Conservation (phyloP, 2,888 invertebrate genomes). For the Himalopsyche japonica region DNA sequence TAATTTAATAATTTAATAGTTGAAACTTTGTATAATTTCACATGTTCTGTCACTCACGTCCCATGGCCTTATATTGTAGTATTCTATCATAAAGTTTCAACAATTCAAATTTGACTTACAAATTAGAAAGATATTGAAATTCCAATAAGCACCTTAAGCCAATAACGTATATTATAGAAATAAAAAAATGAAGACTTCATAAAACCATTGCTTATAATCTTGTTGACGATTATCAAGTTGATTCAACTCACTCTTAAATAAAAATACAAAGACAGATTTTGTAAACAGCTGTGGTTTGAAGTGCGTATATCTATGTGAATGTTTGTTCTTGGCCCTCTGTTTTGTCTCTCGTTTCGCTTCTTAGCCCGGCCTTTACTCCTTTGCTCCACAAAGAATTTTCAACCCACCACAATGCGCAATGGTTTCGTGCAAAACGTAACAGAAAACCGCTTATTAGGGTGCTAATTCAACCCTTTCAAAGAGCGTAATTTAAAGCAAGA, state of each 20-base stretch:
- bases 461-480: not conserved
- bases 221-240: too few relatives aligned
- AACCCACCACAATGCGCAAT: not conserved
- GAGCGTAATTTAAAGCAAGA: not conserved
- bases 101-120: too few relatives aligned
- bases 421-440: not conserved
- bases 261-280: not conserved
- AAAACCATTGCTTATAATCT: too few relatives aligned
- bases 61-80: too few relatives aligned
- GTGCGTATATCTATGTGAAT: not conserved
- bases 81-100: too few relatives aligned
- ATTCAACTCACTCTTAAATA: not conserved
- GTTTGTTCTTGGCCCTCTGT: not conserved
- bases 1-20: too few relatives aligned
- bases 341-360: not conserved
- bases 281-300: not conserved
- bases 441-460: not conserved
- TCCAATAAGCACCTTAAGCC: too few relatives aligned
- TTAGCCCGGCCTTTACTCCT: not conserved
- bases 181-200: too few relatives aligned
- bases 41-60: too few relatives aligned
- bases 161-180: too few relatives aligned
- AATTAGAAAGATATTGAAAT: too few relatives aligned
- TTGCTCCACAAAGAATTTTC: not conserved
- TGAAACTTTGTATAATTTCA: too few relatives aligned